Evolutionary conservation across 2,888 invertebrate species (phyloP).

Genomic region (Ommatoiulus sabulosus): DNA sequence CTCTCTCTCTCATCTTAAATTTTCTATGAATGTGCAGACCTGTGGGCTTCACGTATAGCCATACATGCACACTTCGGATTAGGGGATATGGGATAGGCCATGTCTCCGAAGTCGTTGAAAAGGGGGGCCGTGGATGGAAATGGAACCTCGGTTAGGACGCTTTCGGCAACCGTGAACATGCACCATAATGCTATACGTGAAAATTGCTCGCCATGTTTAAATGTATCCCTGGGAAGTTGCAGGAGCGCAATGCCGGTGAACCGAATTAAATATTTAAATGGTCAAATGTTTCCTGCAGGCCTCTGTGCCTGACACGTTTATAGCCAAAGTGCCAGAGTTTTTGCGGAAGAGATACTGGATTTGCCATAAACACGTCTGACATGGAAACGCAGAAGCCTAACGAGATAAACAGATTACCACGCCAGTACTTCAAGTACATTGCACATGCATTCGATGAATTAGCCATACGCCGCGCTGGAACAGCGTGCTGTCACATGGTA

Average conservation of each 20-base stretch:
- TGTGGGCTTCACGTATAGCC: neutral
- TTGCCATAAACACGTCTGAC: neutral
- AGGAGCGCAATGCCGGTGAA: neutral
- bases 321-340: neutral
- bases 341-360: neutral
- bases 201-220: neutral
- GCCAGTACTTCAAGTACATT: neutral
- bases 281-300: neutral
- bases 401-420: neutral
- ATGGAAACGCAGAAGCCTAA: neutral
- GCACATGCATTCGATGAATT: neutral
- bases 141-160: neutral
- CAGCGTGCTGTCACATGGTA: neutral
- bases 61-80: neutral
- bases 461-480: neutral
- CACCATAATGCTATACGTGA: slow-evolving; percentile 2
- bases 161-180: neutral
- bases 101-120: neutral
- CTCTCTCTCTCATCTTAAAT: slow-evolving; percentile 30
- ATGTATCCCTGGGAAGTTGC: neutral
- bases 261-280: slow-evolving; percentile 34
- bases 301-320: neutral
- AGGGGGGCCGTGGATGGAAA: neutral
- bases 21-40: neutral
- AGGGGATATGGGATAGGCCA: neutral